A percentile compares a stretch with the other conserved stretches of the same genome.
Evolutionary conservation across 30 jellyfish, hydroid and myxozoan genomes (phyloP).

Genomic region (Hydra vulgaris): DNA sequence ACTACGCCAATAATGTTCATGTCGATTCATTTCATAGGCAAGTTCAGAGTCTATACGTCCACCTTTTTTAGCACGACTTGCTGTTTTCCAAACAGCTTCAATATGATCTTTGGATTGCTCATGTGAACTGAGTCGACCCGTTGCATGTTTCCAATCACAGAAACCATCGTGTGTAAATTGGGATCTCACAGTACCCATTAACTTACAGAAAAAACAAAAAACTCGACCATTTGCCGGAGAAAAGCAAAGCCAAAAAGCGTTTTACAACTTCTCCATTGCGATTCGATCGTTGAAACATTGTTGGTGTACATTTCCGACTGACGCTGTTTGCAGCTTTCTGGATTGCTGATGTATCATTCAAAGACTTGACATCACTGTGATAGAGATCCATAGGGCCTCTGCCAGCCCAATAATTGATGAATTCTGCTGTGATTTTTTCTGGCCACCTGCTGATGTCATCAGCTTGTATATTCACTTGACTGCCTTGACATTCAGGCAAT

Average conservation of each 20-base stretch:
- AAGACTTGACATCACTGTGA: background rate
- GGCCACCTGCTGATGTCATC: background rate
- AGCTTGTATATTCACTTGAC: background rate
- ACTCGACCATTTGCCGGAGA: too few relatives aligned
- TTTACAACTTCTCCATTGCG: slow-evolving; percentile 3
- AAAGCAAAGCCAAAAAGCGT: slow-evolving; percentile 10
- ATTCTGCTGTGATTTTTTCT: background rate
- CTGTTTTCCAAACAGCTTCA: background rate
- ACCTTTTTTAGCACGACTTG: background rate
- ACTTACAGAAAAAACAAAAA: background rate
- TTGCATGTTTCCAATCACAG: background rate
- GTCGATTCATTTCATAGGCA: background rate
- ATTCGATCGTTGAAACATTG: background rate
- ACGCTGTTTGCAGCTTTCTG: background rate
- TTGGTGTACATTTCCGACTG: background rate
- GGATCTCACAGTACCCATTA: too few relatives aligned
- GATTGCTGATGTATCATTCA: background rate
- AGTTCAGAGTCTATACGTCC: background rate
- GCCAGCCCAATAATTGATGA: background rate
- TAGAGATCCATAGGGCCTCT: background rate
- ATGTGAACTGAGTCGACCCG: background rate
- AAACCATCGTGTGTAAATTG: too few relatives aligned
- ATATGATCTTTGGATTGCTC: background rate
- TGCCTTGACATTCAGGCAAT: background rate
- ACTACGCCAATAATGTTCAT: background rate